Evolutionary conservation across 2,797 vertebrate genomes (phyloP).

Genomic region (Philypnodon macrostomus): DNA sequence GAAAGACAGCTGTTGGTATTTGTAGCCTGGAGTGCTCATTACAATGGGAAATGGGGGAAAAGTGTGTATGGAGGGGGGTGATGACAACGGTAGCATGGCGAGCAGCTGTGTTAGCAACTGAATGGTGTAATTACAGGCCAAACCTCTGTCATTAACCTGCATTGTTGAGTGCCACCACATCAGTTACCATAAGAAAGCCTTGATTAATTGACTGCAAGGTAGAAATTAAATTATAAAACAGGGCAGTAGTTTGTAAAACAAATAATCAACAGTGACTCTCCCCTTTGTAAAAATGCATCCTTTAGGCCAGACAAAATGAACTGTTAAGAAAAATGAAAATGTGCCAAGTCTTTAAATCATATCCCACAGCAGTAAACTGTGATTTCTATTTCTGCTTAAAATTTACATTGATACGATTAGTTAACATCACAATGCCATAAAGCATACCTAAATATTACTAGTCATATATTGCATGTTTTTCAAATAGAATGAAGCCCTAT

Average conservation of each 20-base stretch:
- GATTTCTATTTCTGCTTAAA: no score
- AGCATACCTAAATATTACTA: no score
- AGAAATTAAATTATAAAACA: slow-evolving; percentile 87
- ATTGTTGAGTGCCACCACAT: slow-evolving; percentile 86
- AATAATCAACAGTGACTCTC: slow-evolving; percentile 67
- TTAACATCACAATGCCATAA: no score
- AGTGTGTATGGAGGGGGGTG: slow-evolving; percentile 38
- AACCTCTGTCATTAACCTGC: slow-evolving; percentile 88
- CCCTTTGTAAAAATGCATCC: neutral
- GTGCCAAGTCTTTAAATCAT: no score
- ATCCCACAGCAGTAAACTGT: no score
- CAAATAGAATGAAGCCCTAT: no score
- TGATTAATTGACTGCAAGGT: slow-evolving; percentile 90
- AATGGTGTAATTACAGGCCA: slow-evolving; percentile 89
- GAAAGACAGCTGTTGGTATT: slow-evolving; percentile 77
- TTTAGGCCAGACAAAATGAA: neutral
- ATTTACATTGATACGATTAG: no score
- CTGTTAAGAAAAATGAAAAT: no score
- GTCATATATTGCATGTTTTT: no score
- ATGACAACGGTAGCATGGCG: slow-evolving; percentile 87
- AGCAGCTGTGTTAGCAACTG: slow-evolving; percentile 90
- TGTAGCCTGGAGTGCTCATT: slow-evolving; percentile 85
- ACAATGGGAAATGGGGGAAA: slow-evolving; percentile 87
- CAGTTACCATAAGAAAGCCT: slow-evolving; percentile 95
- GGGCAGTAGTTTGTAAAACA: slow-evolving; percentile 82